Evolutionary conservation across 2,888 invertebrate genomes (phyloP), one percentile per base, ranked within the genome.

Genomic region (Pheosia gnoma): DNA sequence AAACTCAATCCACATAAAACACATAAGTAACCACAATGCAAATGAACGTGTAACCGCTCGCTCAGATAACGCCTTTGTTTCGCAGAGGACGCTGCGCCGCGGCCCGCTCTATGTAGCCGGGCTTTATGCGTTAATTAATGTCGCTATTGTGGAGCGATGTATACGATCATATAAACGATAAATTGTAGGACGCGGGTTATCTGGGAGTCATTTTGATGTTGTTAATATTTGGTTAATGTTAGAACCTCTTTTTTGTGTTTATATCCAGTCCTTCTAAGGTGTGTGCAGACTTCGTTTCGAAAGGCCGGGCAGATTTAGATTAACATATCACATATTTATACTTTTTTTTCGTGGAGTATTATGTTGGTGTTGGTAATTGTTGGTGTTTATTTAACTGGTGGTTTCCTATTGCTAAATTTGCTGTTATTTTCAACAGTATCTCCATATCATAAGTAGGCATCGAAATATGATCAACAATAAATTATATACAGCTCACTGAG

Each of bases 121-220:
- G 37, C 53, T 53, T 53, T 53, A 53, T 53, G 3, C 10, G 25
- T 11, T 53, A 37, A 37, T 53, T 53, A 53, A 53, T 37, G 25
- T 53, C n/a, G 53, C 53, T 11, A 53, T 53, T 53, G 37, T 53
- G 51, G 25, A 51, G 47, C n/a, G 47, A 51, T 51, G 51, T 51
- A 51, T 25, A 25, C 51, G 51, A 51, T 51, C 0, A 51, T 51
- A 51, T 25, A 51, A 13, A 25, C 25, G 13, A 51, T 51, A 51
- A 4, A n/a, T 25, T n/a, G 47, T 11, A 11, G 47, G 47, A n/a
- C n/a, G 47, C 47, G 47, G 4, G 47, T n/a, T 47, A 47, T 47
- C n/a, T 47, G 47, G 47, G n/a, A 8, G 11, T 47, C n/a, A 47
- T 47, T 47, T 11, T 47, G 47, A 0, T 47, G 3, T 47, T 47